Evolutionary conservation across 2,113 vertebrate genomes (phyloP).

Genomic region (human): GRCh38 chr7:29181001-29181500

Average conservation of each 20-base stretch:
- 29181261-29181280: neutral
- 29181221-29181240: neutral
- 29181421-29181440: neutral
- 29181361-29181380: neutral
- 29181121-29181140: neutral
- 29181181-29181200: neutral
- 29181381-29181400: neutral
- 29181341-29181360: neutral
- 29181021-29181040: neutral
- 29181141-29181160: neutral
- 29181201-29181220: conserved; percentile 2
- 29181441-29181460: neutral
- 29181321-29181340: neutral
- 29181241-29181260: neutral
- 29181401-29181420: neutral
- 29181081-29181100: neutral
- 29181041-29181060: neutral
- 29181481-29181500: neutral
- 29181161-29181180: conserved; percentile 1
- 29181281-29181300: neutral
- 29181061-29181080: neutral
- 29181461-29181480: neutral
- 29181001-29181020: conserved; percentile 35
- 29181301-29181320: neutral
- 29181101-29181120: conserved; percentile 41